phyloP scores from a whole-genome alignment of 2,888 invertebrate genomes.

The Thereva nobilitata region DNA sequence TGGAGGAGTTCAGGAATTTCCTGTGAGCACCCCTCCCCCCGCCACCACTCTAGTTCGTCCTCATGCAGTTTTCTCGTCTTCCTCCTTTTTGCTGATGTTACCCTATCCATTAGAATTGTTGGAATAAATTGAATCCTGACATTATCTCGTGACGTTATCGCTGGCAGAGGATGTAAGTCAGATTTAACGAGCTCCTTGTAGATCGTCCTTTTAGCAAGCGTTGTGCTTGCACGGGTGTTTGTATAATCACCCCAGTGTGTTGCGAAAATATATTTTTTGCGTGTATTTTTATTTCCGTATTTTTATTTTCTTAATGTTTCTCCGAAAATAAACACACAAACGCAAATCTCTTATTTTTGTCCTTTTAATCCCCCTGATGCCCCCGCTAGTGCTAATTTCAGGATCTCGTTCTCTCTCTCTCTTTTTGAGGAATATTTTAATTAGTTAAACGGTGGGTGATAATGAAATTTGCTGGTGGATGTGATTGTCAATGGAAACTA shows the following conservation, averaged over 20 bases:
- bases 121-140: constrained; percentile 25
- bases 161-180: constrained; percentile 12
- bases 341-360: too few species aligned
- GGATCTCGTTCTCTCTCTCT: constrained; percentile 3
- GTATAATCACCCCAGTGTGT: too few species aligned
- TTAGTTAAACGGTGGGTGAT: not conserved
- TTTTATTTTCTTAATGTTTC: too few species aligned
- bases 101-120: constrained; percentile 21
- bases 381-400: too few species aligned
- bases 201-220: not conserved
- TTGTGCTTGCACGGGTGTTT: too few species aligned
- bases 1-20: not conserved
- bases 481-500: constrained; percentile 3
- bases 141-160: constrained; percentile 22
- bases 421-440: not conserved
- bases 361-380: too few species aligned
- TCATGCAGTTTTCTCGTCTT: too few species aligned
- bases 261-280: too few species aligned
- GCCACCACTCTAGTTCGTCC: too few species aligned
- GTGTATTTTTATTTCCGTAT: too few species aligned
- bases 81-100: not conserved
- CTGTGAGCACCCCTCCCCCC: not conserved
- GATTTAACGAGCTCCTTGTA: constrained; percentile 9
- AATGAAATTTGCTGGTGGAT: constrained; percentile 3
- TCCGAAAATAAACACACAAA: too few species aligned